These are phyloP conservation scores for Pollenia labialis DNA, from an alignment of 2,888 invertebrate genomes.

Conservation along the genomic window DNA sequence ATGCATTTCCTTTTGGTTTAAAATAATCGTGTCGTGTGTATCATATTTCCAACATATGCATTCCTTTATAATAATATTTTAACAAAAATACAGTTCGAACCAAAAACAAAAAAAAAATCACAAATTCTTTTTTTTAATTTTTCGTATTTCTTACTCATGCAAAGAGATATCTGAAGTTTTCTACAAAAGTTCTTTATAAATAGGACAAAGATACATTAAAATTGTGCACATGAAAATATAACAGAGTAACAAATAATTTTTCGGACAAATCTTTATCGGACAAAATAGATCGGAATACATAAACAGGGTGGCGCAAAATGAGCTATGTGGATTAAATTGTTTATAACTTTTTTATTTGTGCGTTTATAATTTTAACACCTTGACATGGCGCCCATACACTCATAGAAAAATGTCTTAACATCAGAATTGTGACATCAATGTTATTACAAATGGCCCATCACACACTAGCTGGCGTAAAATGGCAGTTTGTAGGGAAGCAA, in stretches of 20 bases:
- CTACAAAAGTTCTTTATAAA: slow-evolving; percentile 36
- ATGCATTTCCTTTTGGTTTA: slow-evolving; percentile 73
- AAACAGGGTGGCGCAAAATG: no score
- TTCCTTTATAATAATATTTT: slow-evolving; percentile 41
- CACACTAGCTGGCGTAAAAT: no score
- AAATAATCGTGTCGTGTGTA: slow-evolving; percentile 72
- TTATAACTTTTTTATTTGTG: no score
- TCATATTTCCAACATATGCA: slow-evolving; percentile 71
- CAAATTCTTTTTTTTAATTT: not conserved
- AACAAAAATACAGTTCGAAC: slow-evolving; percentile 40
- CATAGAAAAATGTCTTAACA: no score
- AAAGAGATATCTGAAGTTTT: slow-evolving; percentile 56
- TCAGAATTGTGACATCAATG: no score
- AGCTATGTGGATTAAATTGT: no score
- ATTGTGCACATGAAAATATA: not conserved
- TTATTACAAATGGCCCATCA: no score
- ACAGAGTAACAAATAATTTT: not conserved
- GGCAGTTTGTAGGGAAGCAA: no score
- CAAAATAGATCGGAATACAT: no score
- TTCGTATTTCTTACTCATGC: slow-evolving; percentile 43
- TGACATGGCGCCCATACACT: no score
- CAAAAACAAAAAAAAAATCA: not conserved
- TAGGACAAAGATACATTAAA: not conserved
- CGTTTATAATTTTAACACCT: no score
- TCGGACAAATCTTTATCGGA: not conserved